phyloP scores from a whole-genome alignment of 1,140 invertebrate species.

The Cydia fagiglandana region DNA sequence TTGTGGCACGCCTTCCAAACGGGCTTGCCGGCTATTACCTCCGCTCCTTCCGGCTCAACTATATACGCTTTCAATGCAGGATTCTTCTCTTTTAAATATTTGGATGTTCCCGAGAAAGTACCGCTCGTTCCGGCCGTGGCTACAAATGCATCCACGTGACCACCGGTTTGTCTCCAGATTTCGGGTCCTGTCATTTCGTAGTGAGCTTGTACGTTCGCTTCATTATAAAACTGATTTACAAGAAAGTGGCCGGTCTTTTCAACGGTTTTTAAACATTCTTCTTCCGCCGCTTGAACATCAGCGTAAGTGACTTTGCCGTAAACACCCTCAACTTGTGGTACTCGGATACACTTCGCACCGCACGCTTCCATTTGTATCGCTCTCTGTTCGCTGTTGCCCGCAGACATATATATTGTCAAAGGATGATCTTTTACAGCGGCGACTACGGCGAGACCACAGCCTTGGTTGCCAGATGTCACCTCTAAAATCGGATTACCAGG shows the following conservation, averaged over 20 bases:
- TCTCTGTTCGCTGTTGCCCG: conserved; percentile 67
- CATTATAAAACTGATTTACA: conserved; percentile 68
- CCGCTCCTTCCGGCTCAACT: conserved; percentile 64
- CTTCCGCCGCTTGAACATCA: conserved; percentile 63
- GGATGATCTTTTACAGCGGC: conserved; percentile 67
- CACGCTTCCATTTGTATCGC: conserved; percentile 72
- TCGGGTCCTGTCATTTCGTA: conserved; percentile 67
- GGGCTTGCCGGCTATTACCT: conserved; percentile 60
- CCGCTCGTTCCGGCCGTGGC: conserved; percentile 69
- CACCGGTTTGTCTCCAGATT: conserved; percentile 70
- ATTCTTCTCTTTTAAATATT: conserved; percentile 67
- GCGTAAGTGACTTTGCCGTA: conserved; percentile 69
- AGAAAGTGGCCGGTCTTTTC: conserved; percentile 64
- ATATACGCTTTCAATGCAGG: conserved; percentile 58
- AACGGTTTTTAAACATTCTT: conserved; percentile 52
- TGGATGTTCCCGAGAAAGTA: conserved; percentile 63
- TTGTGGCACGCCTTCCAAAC: conserved; percentile 70
- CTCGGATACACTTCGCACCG: conserved; percentile 64
- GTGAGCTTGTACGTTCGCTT: conserved; percentile 56
- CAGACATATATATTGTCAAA: conserved; percentile 66
- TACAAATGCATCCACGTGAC: conserved; percentile 65
- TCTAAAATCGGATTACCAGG: conserved; percentile 62
- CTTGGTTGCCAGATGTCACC: conserved; percentile 71
- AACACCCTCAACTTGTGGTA: conserved; percentile 68
- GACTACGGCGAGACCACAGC: conserved; percentile 68